A percentile compares a stretch with the other conserved stretches of the same genome.
Evolutionary conservation across 2,888 invertebrate genomes (phyloP).

Genomic region (Ceraclea dissimilis): DNA sequence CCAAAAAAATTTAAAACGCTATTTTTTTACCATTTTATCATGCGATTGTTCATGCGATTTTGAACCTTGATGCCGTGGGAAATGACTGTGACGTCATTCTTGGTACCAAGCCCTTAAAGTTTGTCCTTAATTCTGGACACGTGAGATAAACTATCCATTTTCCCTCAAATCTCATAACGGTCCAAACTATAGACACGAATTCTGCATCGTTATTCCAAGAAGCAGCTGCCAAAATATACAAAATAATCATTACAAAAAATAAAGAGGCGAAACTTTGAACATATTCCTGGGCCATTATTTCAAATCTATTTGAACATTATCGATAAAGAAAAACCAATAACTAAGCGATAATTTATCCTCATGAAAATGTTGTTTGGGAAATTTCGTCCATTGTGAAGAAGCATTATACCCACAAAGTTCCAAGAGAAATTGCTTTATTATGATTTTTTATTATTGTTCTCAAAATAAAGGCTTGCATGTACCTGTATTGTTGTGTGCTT

Average conservation of each 20-base stretch:
- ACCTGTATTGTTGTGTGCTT: no score
- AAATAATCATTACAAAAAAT: background rate
- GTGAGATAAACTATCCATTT: no score
- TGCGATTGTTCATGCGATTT: no score
- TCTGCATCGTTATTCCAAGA: no score
- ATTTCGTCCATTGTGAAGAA: constrained; percentile 11
- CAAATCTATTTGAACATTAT: constrained; percentile 16
- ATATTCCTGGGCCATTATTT: constrained; percentile 11
- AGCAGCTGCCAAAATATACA: background rate
- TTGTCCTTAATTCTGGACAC: no score
- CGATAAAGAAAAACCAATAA: constrained; percentile 14
- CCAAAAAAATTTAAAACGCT: no score
- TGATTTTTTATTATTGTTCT: constrained; percentile 24
- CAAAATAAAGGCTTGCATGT: constrained; percentile 9
- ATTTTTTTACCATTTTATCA: no score
- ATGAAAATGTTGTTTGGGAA: constrained; percentile 14
- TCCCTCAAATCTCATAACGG: no score
- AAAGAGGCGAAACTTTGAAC: constrained; percentile 3
- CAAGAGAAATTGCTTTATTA: constrained; percentile 24
- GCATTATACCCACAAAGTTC: constrained; percentile 17
- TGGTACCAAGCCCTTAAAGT: no score
- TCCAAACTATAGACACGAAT: no score
- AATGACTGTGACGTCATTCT: no score
- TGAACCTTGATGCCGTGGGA: no score
- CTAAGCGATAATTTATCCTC: constrained; percentile 13